These are phyloP conservation scores for Grus americana DNA, from an alignment of 2,113 vertebrate genomes.

Conservation along the genomic window DNA sequence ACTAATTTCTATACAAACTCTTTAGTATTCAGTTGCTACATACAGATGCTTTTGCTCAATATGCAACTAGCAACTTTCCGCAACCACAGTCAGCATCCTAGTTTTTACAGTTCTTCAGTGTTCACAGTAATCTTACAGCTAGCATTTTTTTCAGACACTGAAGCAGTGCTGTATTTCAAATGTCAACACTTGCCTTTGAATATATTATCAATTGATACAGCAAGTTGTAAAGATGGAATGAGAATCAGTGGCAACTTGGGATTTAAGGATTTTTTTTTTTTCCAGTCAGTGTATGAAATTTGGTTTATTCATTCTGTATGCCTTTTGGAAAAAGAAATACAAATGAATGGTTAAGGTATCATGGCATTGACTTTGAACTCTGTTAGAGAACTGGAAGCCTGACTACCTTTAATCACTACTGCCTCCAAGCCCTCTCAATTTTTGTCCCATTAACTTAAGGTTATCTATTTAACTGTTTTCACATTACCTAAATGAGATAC, in stretches of 20 bases:
- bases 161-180: not conserved
- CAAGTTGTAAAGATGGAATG: not conserved
- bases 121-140: not conserved
- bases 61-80: not conserved
- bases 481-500: not conserved
- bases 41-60: not conserved
- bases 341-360: not conserved
- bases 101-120: not conserved
- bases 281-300: not conserved
- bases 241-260: not conserved
- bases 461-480: not conserved
- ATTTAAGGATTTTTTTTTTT: not conserved
- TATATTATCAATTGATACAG: not conserved
- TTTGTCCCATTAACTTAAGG: not conserved
- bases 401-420: not conserved
- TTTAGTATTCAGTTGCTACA: not conserved
- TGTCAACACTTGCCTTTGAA: not conserved
- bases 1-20: not conserved
- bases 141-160: not conserved
- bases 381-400: not conserved
- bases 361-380: not conserved
- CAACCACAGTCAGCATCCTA: not conserved
- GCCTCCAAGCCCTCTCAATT: not conserved
- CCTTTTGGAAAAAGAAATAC: not conserved
- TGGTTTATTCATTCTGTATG: not conserved